A percentile compares a stretch with the other conserved stretches of the same genome.
Evolutionary conservation across 2,797 vertebrate species (phyloP).

Genomic region (Acanthornis magna): DNA sequence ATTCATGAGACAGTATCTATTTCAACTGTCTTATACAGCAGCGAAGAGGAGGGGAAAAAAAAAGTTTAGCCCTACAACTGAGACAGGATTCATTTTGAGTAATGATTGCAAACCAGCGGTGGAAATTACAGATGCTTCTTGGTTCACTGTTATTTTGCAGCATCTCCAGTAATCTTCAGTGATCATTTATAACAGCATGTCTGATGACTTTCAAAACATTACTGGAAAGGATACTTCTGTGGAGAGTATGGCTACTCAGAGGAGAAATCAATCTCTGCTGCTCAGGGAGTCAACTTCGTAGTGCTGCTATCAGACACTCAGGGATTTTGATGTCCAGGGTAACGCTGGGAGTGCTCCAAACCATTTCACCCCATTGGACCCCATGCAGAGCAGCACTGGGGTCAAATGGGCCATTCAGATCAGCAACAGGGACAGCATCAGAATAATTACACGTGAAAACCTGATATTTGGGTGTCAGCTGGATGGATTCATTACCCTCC

Average conservation of each 20-base stretch:
- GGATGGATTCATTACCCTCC: background rate
- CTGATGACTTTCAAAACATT: slow-evolving; percentile 80
- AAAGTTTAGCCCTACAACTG: slow-evolving; percentile 64
- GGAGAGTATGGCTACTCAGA: slow-evolving; percentile 71
- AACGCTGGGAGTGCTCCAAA: slow-evolving; percentile 19
- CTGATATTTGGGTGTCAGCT: background rate
- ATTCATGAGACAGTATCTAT: slow-evolving; percentile 71
- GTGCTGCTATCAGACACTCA: slow-evolving; percentile 54
- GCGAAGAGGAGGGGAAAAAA: background rate
- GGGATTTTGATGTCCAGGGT: slow-evolving; percentile 58
- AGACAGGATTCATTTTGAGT: slow-evolving; percentile 74
- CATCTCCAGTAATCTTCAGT: slow-evolving; percentile 76
- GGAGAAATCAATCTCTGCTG: slow-evolving; percentile 76
- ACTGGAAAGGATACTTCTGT: slow-evolving; percentile 76
- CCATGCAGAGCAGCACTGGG: background rate
- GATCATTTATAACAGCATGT: slow-evolving; percentile 79
- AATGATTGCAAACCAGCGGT: slow-evolving; percentile 75
- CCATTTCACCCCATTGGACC: background rate
- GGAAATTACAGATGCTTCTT: slow-evolving; percentile 79
- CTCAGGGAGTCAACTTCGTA: slow-evolving; percentile 63
- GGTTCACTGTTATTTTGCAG: slow-evolving; percentile 78
- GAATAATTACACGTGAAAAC: background rate
- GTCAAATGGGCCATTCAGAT: background rate
- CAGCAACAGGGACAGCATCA: background rate
- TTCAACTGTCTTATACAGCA: slow-evolving; percentile 64